phyloP scores from a whole-genome alignment of 2,888 invertebrate genomes.

The Xiphydria camelus region DNA sequence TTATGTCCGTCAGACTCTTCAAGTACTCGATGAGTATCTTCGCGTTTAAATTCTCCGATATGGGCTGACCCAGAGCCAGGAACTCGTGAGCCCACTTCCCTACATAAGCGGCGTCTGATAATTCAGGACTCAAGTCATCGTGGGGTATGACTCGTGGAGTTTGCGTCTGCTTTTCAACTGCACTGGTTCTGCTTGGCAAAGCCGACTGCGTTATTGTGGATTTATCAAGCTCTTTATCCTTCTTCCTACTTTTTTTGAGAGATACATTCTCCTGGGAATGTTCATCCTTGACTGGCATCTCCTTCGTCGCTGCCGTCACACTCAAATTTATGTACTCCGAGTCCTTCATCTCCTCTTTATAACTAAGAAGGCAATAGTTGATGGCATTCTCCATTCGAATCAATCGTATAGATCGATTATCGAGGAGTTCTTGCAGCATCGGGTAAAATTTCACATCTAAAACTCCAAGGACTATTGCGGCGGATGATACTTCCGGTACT shows the following conservation, averaged over 20 bases:
- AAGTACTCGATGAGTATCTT: slow-evolving; percentile 67
- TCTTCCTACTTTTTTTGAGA: not conserved
- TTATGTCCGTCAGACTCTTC: slow-evolving; percentile 58
- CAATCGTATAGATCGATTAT: slow-evolving; percentile 56
- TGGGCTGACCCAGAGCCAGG: slow-evolving; percentile 61
- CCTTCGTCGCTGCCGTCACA: slow-evolving; percentile 7
- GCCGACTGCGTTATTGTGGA: slow-evolving; percentile 52
- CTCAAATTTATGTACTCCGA: slow-evolving; percentile 59
- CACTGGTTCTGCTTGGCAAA: slow-evolving; percentile 15
- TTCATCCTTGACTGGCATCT: not conserved
- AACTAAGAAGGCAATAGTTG: slow-evolving; percentile 63
- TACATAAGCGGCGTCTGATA: slow-evolving; percentile 61
- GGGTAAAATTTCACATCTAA: slow-evolving; percentile 54
- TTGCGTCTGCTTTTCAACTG: slow-evolving; percentile 61
- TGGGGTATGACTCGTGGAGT: slow-evolving; percentile 66
- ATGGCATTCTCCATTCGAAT: slow-evolving; percentile 61
- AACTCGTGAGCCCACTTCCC: slow-evolving; percentile 64
- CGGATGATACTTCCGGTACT: slow-evolving; percentile 55
- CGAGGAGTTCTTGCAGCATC: slow-evolving; percentile 58
- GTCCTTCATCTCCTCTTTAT: slow-evolving; percentile 62
- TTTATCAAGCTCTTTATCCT: slow-evolving; percentile 30
- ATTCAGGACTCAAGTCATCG: slow-evolving; percentile 59
- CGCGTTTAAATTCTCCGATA: slow-evolving; percentile 63
- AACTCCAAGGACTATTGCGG: slow-evolving; percentile 58
- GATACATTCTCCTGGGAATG: not conserved